Conservation (phyloP, 1,140 invertebrate species). For the Dendrolimus punctatus region DNA sequence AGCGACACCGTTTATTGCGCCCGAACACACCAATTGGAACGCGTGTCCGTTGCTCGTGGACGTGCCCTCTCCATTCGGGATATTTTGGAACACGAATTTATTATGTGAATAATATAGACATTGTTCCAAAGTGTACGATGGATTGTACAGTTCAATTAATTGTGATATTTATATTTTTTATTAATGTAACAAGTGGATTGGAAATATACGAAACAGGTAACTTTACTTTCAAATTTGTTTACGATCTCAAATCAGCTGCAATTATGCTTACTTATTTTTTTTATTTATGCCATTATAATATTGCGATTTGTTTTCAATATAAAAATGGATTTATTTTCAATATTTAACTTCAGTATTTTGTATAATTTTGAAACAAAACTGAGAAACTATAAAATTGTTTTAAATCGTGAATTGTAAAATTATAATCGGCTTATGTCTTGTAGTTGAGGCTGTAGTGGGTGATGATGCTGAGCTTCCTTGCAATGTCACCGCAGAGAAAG, state of each 20-base stretch:
- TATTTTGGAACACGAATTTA: constrained; percentile 28
- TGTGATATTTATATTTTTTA: constrained; percentile 21
- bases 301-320: no score
- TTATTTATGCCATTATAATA: background rate
- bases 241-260: background rate
- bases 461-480: constrained; percentile 51
- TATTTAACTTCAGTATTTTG: no score
- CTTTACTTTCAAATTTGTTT: background rate
- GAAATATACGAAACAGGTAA: constrained; percentile 17
- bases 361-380: no score
- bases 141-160: constrained; percentile 1
- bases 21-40: constrained; percentile 57
- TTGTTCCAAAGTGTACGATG: constrained; percentile 25
- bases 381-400: no score
- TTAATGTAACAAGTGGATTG: constrained; percentile 8
- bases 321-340: no score
- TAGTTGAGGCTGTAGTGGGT: constrained; percentile 49
- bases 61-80: constrained; percentile 36
- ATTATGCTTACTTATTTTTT: background rate
- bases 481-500: constrained; percentile 42
- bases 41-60: constrained; percentile 55
- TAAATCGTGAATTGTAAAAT: no score
- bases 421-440: constrained; percentile 5
- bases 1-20: constrained; percentile 48
- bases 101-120: constrained; percentile 3